Evolutionary conservation across 2,888 invertebrate species (phyloP).

Genomic region (Chelonus formosanus): DNA sequence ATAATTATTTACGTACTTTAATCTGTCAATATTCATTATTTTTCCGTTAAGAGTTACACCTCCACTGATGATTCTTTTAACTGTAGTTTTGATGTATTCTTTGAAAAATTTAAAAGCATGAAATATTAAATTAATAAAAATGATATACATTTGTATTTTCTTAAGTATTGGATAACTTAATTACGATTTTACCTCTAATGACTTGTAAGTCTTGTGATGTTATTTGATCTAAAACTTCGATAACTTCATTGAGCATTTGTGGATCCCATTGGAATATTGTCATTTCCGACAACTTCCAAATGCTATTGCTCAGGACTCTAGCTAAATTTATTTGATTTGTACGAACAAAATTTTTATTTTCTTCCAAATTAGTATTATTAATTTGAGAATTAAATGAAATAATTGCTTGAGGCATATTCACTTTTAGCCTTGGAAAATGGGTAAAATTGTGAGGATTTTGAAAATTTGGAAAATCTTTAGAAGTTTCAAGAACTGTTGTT

Average conservation of each 20-base stretch:
- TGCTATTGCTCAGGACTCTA: constrained; percentile 51
- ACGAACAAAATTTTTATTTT: not conserved
- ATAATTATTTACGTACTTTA: constrained; percentile 39
- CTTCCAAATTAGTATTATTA: not conserved
- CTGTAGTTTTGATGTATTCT: constrained; percentile 40
- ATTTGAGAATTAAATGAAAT: constrained; percentile 47
- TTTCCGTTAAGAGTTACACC: constrained; percentile 48
- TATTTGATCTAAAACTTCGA: constrained; percentile 46
- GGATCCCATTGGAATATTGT: constrained; percentile 57
- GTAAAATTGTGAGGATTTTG: constrained; percentile 17
- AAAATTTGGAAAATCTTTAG: not conserved
- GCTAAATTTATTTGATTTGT: constrained; percentile 44
- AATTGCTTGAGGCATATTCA: constrained; percentile 54
- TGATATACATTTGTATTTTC: too few species aligned
- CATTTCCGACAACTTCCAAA: constrained; percentile 59
- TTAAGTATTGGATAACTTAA: too few species aligned
- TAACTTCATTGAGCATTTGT: constrained; percentile 48
- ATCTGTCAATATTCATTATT: constrained; percentile 42
- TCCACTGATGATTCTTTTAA: constrained; percentile 37
- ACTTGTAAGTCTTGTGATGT: constrained; percentile 35
- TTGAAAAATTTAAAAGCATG: too few species aligned
- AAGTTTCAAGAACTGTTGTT: constrained; percentile 49
- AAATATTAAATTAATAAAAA: too few species aligned
- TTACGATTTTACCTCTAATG: constrained; percentile 45
- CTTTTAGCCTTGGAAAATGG: constrained; percentile 42